Evolutionary conservation across 2,888 invertebrate species (phyloP), one percentile per base, ranked within the genome.

Genomic region (Oasisia sp.): DNA sequence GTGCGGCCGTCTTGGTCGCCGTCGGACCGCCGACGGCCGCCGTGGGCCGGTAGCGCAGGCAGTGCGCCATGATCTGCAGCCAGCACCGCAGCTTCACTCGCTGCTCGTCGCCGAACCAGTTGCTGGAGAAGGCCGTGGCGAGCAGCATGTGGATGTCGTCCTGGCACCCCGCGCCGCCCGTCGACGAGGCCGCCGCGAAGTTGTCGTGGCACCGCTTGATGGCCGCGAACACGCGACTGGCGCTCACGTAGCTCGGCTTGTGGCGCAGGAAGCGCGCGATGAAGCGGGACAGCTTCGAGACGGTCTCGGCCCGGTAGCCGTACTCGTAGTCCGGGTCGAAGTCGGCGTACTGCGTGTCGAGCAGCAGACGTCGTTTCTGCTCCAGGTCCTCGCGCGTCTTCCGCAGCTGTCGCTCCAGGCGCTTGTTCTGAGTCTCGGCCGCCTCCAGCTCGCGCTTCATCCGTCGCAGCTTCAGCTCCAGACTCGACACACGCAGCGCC

Each of bases 131-230:
- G 8, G 95, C 95, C 5, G 95, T 95, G n/a, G 96, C 95, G 32
- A 96, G 92, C 19, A 96, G 94, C 95, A 96, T 95, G 93, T 95
- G 95, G 0, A 96, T 95, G 91, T 96, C 95, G 90, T 90, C 90
- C 44, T 38, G 44, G 19, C 91, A 56, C 1, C 32, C 38, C 19
- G 50, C 91, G 8, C 38, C 38, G n/a, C 27, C 38, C n/a, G 92
- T 4, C n/a, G 50, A 14, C 5, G 38, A 38, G 38, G 32, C 94
- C 11, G 95, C 92, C 4, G 94, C 94, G 91, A 94, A 95, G 91
- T 95, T 94, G 91, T 95, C 95, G 91, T 95, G 95, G 92, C 95
- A 95, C 8, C 94, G 92, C 89, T 94, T 94, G 2, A 95, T 93
- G 1, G 95, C 94, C n/a, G 92, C 92, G 92, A 96, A 96, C 32